Evolutionary conservation across 2,113 vertebrate genomes (phyloP).

Genomic region (Garra rufa): DNA sequence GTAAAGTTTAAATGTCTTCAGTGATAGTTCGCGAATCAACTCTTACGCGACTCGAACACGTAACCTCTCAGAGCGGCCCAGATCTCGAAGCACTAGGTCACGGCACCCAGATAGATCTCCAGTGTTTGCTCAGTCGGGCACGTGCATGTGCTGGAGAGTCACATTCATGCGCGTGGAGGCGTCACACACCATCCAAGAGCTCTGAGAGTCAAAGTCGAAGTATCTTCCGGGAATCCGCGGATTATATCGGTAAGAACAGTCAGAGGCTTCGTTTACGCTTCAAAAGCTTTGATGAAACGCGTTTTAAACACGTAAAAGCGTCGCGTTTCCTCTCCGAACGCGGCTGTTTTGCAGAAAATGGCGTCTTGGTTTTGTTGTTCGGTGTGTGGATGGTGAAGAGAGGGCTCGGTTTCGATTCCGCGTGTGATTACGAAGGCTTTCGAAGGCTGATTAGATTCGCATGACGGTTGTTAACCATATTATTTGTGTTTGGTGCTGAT

Average conservation of each 20-base stretch:
- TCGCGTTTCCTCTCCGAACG: constrained; percentile 72
- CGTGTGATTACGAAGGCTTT: background rate
- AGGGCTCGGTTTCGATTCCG: constrained; percentile 65
- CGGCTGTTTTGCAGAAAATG: constrained; percentile 83
- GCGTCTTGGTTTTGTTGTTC: constrained; percentile 82
- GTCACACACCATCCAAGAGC: constrained; percentile 68
- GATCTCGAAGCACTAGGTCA: constrained; percentile 2
- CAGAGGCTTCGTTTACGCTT: constrained; percentile 49
- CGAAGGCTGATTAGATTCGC: background rate
- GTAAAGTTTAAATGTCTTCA: background rate
- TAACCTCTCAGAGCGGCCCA: background rate
- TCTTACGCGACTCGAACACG: background rate
- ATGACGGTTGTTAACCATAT: constrained; percentile 52
- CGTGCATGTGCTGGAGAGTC: constrained; percentile 47
- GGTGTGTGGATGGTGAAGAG: constrained; percentile 71
- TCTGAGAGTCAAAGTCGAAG: constrained; percentile 59
- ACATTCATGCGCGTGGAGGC: constrained; percentile 67
- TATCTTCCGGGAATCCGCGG: constrained; percentile 45
- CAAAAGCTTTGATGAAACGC: constrained; percentile 23
- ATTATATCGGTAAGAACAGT: constrained; percentile 68
- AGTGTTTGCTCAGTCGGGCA: constrained; percentile 53
- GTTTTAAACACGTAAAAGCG: constrained; percentile 59
- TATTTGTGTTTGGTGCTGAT: background rate
- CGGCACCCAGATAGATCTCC: background rate
- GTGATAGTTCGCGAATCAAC: too few relatives aligned